Evolutionary conservation across 2,888 invertebrate genomes (phyloP).

Genomic region (Eucera pruinosa): DNA sequence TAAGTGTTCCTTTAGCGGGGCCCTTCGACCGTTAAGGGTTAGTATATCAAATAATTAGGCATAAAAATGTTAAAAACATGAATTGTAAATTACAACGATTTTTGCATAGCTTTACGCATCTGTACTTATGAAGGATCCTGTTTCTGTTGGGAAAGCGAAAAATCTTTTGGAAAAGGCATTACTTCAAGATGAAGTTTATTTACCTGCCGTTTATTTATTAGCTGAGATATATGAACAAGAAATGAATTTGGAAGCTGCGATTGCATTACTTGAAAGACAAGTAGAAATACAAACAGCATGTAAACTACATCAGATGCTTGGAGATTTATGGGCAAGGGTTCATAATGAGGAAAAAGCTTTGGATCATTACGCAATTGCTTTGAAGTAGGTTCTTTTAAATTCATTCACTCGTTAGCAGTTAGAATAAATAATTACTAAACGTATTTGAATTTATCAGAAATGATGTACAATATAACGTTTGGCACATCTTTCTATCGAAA

Average conservation of each 20-base stretch:
- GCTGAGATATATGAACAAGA: constrained; percentile 90
- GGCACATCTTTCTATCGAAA: neutral
- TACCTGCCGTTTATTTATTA: constrained; percentile 90
- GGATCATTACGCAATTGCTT: constrained; percentile 88
- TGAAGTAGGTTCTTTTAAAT: constrained; percentile 85
- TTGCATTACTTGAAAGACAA: constrained; percentile 88
- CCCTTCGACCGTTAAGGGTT: no score
- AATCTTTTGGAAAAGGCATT: constrained; percentile 90
- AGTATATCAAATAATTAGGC: neutral
- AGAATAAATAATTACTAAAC: neutral
- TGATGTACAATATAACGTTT: neutral
- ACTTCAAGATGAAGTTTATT: constrained; percentile 89
- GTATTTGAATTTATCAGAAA: constrained; percentile 8
- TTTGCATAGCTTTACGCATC: constrained; percentile 90
- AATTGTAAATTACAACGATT: constrained; percentile 18
- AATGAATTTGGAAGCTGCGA: constrained; percentile 88
- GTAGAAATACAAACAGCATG: constrained; percentile 87
- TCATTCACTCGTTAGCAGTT: constrained; percentile 2
- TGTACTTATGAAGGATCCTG: constrained; percentile 89
- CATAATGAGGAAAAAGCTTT: constrained; percentile 89
- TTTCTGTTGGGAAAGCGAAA: constrained; percentile 87
- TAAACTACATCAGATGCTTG: constrained; percentile 88
- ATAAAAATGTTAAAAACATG: constrained; percentile 1
- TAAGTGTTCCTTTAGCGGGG: no score
- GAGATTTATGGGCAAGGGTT: constrained; percentile 87